Conservation (phyloP, 2,113 vertebrate genomes). For the Antennarius striatus region DNA sequence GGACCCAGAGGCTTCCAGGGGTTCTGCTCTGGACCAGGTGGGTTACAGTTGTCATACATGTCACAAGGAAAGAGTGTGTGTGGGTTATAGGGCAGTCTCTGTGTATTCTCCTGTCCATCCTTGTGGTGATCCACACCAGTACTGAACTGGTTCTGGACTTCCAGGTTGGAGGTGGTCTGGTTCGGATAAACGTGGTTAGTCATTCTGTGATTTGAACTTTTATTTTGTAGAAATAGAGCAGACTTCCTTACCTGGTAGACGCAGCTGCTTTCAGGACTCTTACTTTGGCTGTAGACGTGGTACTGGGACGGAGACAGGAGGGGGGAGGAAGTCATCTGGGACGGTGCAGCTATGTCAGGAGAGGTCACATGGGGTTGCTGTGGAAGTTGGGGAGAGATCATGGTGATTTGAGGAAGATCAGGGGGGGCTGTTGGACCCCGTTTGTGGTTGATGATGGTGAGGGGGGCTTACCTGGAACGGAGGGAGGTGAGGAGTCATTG, state of each 20-base stretch:
- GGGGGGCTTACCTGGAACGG: not conserved
- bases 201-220: not conserved
- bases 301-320: not conserved
- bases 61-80: not conserved
- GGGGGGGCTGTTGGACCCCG: not conserved
- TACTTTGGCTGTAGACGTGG: conserved; percentile 7
- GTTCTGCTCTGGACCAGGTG: not conserved
- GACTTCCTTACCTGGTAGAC: conserved; percentile 33
- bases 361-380: not conserved
- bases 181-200: conserved; percentile 2
- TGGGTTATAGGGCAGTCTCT: conserved; percentile 3
- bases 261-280: not conserved
- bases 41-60: not conserved
- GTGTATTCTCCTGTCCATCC: conserved; percentile 6
- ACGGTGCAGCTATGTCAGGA: not conserved
- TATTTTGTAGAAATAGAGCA: not conserved
- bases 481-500: not conserved
- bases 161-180: conserved; percentile 5
- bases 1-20: conserved; percentile 58
- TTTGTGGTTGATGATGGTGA: not conserved
- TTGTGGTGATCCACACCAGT: not conserved
- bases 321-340: not conserved
- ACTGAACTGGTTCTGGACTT: conserved; percentile 28
- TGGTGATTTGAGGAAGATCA: not conserved
- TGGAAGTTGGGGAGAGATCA: not conserved